A percentile compares a stretch with the other conserved stretches of the same genome.
Evolutionary conservation across 2,888 invertebrate species (phyloP).

Genomic region (Dendrolimus houi): DNA sequence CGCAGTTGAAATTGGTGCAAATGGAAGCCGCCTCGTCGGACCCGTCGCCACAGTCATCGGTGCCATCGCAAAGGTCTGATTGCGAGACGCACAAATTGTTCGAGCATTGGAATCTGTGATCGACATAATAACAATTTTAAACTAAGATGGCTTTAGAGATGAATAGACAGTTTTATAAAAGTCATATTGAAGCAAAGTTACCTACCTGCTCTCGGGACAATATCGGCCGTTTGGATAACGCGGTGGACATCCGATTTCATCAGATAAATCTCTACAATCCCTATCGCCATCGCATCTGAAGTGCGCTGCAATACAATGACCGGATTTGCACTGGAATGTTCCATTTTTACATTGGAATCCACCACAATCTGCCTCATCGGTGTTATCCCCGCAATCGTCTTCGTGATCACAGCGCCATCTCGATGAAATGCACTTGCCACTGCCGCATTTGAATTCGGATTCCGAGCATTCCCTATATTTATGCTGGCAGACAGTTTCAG

Average conservation of each 20-base stretch:
- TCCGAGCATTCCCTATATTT: conserved; percentile 94
- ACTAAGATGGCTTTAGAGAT: neutral
- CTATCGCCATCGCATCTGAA: conserved; percentile 93
- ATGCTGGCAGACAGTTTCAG: conserved; percentile 86
- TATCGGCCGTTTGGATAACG: conserved; percentile 91
- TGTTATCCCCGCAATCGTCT: conserved; percentile 96
- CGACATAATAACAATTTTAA: neutral
- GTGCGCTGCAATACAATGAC: conserved; percentile 94
- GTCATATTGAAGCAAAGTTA: neutral
- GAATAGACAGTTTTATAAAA: neutral
- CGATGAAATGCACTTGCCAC: conserved; percentile 93
- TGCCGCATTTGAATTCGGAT: conserved; percentile 91
- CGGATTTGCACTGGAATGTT: conserved; percentile 93
- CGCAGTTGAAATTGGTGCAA: conserved; percentile 91
- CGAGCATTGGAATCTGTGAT: conserved; percentile 88
- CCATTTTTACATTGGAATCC: conserved; percentile 92
- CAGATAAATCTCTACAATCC: conserved; percentile 92
- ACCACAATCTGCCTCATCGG: conserved; percentile 90
- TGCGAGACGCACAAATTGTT: conserved; percentile 95
- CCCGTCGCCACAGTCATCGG: conserved; percentile 94
- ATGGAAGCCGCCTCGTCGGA: conserved; percentile 90
- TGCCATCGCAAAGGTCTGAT: conserved; percentile 93
- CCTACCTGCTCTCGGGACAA: conserved; percentile 85
- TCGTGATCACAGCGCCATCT: conserved; percentile 97
- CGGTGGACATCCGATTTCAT: conserved; percentile 93